Evolutionary conservation across 1,140 invertebrate species (phyloP).

Genomic region (Triops cancriformis): DNA sequence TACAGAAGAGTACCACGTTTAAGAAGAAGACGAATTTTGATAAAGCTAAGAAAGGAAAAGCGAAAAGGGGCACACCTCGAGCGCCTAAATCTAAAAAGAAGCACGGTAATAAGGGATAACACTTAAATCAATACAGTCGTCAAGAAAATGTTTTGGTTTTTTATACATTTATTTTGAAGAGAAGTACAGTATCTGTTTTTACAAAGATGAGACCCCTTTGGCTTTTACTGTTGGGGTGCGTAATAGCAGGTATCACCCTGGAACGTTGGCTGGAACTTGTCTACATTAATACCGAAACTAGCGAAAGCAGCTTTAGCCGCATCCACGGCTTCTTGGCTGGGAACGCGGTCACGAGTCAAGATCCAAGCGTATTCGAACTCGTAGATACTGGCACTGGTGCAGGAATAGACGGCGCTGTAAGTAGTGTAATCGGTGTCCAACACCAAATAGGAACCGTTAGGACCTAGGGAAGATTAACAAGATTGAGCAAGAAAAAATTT

Average conservation of each 20-base stretch:
- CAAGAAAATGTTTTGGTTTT: neutral
- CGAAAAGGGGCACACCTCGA: neutral
- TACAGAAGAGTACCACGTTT: constrained; percentile 20
- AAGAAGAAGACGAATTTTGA: constrained; percentile 21
- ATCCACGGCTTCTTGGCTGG: constrained; percentile 7
- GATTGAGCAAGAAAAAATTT: neutral
- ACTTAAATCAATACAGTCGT: neutral
- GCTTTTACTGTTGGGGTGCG: neutral
- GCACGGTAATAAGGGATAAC: neutral
- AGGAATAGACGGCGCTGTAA: constrained; percentile 26
- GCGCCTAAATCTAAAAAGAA: neutral
- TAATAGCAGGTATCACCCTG: constrained; percentile 26
- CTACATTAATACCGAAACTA: constrained; percentile 24
- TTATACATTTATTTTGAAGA: neutral
- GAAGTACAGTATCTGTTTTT: neutral
- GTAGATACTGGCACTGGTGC: constrained; percentile 17
- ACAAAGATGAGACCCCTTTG: neutral
- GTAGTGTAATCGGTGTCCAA: constrained; percentile 27
- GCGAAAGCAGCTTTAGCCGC: constrained; percentile 21
- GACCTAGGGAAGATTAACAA: neutral
- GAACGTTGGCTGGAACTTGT: constrained; percentile 19
- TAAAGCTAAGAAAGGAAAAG: constrained; percentile 16
- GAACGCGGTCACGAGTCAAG: constrained; percentile 21
- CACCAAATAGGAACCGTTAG: constrained; percentile 27
- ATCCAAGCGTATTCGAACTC: constrained; percentile 27